A percentile compares a stretch with the other conserved stretches of the same genome.
Conservation (phyloP, 2,113 vertebrate genomes). For the Nyctereutes procyonoides region DNA sequence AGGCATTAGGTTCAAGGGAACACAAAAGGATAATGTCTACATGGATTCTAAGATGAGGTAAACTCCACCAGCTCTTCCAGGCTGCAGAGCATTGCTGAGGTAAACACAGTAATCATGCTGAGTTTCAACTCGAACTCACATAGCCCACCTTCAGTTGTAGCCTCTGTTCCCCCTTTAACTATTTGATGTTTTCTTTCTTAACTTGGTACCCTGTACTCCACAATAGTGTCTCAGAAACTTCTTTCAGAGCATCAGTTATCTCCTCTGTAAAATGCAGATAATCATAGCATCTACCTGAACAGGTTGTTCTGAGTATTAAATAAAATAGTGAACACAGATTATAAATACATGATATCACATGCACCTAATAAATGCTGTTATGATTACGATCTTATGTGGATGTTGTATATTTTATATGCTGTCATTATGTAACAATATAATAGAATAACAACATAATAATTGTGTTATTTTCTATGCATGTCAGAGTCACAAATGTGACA, state of each 20-base stretch:
- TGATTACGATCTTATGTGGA: neutral
- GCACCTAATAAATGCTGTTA: neutral
- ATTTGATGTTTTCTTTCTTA: neutral
- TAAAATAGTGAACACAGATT: neutral
- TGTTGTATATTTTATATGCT: neutral
- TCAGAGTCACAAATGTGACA: neutral
- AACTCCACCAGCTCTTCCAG: neutral
- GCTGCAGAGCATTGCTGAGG: neutral
- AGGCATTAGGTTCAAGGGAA: neutral
- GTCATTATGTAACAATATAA: neutral
- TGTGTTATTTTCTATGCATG: slow-evolving; percentile 39
- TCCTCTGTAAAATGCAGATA: neutral
- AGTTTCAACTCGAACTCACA: neutral
- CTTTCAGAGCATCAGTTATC: neutral
- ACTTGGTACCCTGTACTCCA: neutral
- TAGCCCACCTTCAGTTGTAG: neutral
- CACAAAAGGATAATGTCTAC: neutral
- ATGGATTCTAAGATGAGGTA: neutral
- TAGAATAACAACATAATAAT: neutral
- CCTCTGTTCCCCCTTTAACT: neutral
- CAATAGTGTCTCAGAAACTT: neutral
- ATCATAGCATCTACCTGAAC: neutral
- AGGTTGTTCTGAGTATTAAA: neutral
- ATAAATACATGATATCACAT: neutral
- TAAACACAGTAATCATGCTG: neutral